Percentiles rank a stretch among this genome's conserved stretches.
phyloP scores from a whole-genome alignment of 2,113 vertebrate genomes.

The Pao palembangensis region DNA sequence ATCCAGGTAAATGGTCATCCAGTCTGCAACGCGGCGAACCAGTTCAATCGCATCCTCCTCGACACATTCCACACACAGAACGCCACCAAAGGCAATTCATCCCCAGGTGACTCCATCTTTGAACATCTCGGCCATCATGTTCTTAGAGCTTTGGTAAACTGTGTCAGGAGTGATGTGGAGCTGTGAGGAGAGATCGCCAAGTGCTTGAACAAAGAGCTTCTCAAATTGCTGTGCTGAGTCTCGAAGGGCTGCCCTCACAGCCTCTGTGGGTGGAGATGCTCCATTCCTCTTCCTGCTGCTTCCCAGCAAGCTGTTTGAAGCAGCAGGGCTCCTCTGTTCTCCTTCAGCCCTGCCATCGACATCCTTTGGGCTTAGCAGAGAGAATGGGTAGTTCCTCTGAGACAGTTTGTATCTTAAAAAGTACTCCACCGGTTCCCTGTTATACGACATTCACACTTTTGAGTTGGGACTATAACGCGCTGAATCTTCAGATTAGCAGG shows the following conservation, averaged over 20 bases:
- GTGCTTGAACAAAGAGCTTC: slow-evolving; percentile 83
- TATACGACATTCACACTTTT: slow-evolving; percentile 57
- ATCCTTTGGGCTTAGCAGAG: slow-evolving; percentile 71
- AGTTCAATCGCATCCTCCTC: slow-evolving; percentile 90
- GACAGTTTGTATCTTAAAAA: slow-evolving; percentile 90
- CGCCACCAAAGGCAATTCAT: slow-evolving; percentile 89
- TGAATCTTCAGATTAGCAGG: no score
- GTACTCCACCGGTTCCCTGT: slow-evolving; percentile 89
- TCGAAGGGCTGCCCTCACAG: slow-evolving; percentile 81
- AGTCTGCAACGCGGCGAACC: slow-evolving; percentile 84
- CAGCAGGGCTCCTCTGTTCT: slow-evolving; percentile 8
- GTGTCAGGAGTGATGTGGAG: slow-evolving; percentile 92
- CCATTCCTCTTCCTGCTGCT: background rate
- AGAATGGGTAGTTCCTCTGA: slow-evolving; percentile 82
- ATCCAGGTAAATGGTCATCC: slow-evolving; percentile 96
- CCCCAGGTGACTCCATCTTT: slow-evolving; percentile 97
- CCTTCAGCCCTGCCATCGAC: slow-evolving; percentile 59
- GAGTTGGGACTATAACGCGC: slow-evolving; percentile 9
- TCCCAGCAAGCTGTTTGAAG: slow-evolving; percentile 23
- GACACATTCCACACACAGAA: slow-evolving; percentile 88
- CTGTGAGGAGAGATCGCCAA: slow-evolving; percentile 88
- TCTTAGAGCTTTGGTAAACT: slow-evolving; percentile 89
- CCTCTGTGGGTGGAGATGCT: no score
- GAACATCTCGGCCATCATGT: slow-evolving; percentile 95
- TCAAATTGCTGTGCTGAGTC: slow-evolving; percentile 92